Evolutionary conservation across 2,113 vertebrate species (phyloP), one percentile per base, ranked within the genome.

Genomic region (Opisthocomus hoazin): DNA sequence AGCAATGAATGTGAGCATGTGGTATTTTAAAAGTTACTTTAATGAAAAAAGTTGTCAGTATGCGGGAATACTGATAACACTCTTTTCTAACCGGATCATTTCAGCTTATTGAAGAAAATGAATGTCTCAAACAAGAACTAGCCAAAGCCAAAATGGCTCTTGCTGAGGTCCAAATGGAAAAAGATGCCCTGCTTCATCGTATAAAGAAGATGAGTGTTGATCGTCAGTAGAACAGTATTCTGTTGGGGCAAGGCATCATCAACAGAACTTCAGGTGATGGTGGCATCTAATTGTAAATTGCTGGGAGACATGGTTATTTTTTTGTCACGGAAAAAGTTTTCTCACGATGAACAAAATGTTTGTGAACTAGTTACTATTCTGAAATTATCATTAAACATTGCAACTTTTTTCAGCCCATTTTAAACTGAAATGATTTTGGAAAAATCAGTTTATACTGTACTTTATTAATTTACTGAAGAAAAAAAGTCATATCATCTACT

Each of bases 61-160:
- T 51, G 57, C 69, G 65, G 60, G 30, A 85, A 48, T 15, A 71
- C 43, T 61, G 69, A 79, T 22, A 81, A 51, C 10, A 22, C 65
- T 87, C 14, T 91, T 81, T 94, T 96, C 68, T 86, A 84, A 94
- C 81, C 58, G 0, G 2, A 43, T 97, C 32, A 11, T 98, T 98
- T 91, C 96, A 98, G 98, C 98, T 99, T 90, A 64, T 98, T 76
- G 99, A 99, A 95, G 99, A 99, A 97, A 99, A 99, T 87, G 99
- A 99, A 97, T 99, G 98, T 98, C 97, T 99, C 86, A 99, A 99
- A 91, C 95, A 98, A 94, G 99, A 99, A 97, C 97, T 99, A 86
- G 99, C 99, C 91, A 98, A 98, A 96, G 98, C 99, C 94, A 99
- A 99, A 97, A 99, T 98, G 98, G 99, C 99, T 43, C 98, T 99